Conservation (phyloP, 92 coral and sea anemone species). For the Palythoa grandiflora region DNA sequence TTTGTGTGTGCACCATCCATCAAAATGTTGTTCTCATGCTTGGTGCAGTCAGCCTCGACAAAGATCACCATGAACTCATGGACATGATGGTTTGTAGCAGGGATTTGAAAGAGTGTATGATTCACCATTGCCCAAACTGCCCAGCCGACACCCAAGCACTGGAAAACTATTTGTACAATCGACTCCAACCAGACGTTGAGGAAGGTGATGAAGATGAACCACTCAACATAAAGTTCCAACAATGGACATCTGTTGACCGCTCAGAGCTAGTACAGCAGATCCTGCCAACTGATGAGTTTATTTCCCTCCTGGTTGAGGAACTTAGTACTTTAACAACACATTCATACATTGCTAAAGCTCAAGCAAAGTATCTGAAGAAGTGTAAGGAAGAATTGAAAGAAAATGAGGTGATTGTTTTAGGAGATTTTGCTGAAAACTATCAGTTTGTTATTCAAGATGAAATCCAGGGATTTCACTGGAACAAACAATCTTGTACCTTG, state of each 20-base stretch:
- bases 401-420: slow-evolving; percentile 42
- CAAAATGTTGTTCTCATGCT: slow-evolving; percentile 56
- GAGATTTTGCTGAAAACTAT: slow-evolving; percentile 59
- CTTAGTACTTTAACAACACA: slow-evolving; percentile 47
- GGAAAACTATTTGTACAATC: slow-evolving; percentile 46
- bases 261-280: slow-evolving; percentile 53
- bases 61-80: slow-evolving; percentile 61
- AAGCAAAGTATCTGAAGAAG: slow-evolving; percentile 63
- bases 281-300: slow-evolving; percentile 46
- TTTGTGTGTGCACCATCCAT: slow-evolving; percentile 61
- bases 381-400: slow-evolving; percentile 60
- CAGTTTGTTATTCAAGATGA: slow-evolving; percentile 50
- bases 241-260: slow-evolving; percentile 62
- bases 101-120: slow-evolving; percentile 50
- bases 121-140: slow-evolving; percentile 57
- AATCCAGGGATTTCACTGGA: slow-evolving; percentile 30
- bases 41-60: slow-evolving; percentile 51
- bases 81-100: slow-evolving; percentile 54
- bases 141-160: slow-evolving; percentile 51
- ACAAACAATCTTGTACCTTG: slow-evolving; percentile 53
- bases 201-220: slow-evolving; percentile 38
- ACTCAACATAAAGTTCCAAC: slow-evolving; percentile 51
- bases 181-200: slow-evolving; percentile 54
- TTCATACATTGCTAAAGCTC: slow-evolving; percentile 60
- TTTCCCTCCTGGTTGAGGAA: slow-evolving; percentile 51